Base-by-base conservation (phyloP, 2,888 invertebrate genomes). In the Drosophila mercatorum region DNA sequence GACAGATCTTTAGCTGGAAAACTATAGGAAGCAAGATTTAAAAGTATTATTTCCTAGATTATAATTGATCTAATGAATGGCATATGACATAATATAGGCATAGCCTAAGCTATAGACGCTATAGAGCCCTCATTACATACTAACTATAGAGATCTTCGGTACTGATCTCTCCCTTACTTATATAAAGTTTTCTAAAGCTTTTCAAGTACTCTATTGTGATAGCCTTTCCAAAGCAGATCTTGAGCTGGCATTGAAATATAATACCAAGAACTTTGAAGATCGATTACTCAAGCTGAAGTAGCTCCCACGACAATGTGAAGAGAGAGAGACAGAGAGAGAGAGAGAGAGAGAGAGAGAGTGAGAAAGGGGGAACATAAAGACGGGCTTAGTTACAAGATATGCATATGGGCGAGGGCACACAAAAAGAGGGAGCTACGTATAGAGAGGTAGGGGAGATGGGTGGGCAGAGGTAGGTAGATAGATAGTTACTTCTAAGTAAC, bases 281-380 rank as follows among this genome's bases (percentile, higher is more conserved):
- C 57, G 46, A 68, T 68, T 41, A 41, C 68, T 49, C 36, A 55
- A 68, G 26, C 17, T 53, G 8, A 67, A 67, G 41, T 28, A 38
- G 57, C 74, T 78, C 75, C 79, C 75, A 75, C 75, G 78, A 53
- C 44, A 36, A 31, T 26, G 26, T 44, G 14, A 46, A 38, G 47
- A 38, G 17, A 36, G 12, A 12, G 28, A 22, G 12, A 43, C 7
- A 31, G 5, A 5, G 28, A 38, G 47, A 38, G n/a, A 36, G 12
- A 11, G 28, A 28, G 12, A 43, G 8, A 17, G 5, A 31, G 4
- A 1, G 1, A 38, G 10, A 5, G n/a, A 14, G 5, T 5, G 17
- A 36, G 17, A 49, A 5, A 28, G 43, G 41, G n/a, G 40, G 41
- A 41, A 22, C 14, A 49, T 31, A n/a, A 34, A 17, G 17, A 41